phyloP scores from a whole-genome alignment of 30 jellyfish, hydroid and myxozoan genomes.

The Pelagia noctiluca region DNA sequence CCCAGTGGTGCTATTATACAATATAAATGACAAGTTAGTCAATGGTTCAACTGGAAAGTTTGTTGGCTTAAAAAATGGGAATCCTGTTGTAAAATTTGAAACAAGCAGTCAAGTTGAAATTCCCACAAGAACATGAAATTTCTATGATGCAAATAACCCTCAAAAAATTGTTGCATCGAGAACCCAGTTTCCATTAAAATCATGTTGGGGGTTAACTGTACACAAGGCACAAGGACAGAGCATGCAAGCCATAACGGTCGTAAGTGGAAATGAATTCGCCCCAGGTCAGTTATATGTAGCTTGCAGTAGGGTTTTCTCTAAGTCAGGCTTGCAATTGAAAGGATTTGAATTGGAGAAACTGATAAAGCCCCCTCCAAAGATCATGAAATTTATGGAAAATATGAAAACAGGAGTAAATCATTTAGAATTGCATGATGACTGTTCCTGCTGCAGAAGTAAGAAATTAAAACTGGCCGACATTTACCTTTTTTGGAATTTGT shows the following conservation, averaged over 20 bases:
- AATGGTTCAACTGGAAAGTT: not conserved
- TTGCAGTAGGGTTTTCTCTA: not conserved
- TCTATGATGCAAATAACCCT: not conserved
- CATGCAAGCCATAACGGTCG: not conserved
- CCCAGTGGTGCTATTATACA: not conserved
- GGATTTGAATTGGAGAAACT: not conserved
- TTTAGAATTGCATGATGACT: too few species aligned
- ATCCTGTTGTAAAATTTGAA: not conserved
- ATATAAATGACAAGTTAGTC: not conserved
- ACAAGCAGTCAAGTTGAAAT: not conserved
- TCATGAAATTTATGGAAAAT: too few species aligned
- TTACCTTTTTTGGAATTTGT: too few species aligned
- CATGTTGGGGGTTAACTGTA: not conserved
- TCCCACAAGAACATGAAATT: not conserved
- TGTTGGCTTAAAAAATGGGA: not conserved
- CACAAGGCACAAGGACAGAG: constrained; percentile 10
- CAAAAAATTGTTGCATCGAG: not conserved
- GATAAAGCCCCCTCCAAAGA: too few species aligned
- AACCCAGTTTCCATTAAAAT: constrained; percentile 3
- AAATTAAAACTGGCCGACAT: too few species aligned
- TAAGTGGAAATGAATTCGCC: constrained; percentile 7
- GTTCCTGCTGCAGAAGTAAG: too few species aligned
- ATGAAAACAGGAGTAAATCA: too few species aligned
- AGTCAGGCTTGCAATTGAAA: not conserved
- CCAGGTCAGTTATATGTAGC: constrained; percentile 9